These are phyloP conservation scores for Gila robusta DNA, from an alignment of 2,797 vertebrate species.

Conservation along the genomic window DNA sequence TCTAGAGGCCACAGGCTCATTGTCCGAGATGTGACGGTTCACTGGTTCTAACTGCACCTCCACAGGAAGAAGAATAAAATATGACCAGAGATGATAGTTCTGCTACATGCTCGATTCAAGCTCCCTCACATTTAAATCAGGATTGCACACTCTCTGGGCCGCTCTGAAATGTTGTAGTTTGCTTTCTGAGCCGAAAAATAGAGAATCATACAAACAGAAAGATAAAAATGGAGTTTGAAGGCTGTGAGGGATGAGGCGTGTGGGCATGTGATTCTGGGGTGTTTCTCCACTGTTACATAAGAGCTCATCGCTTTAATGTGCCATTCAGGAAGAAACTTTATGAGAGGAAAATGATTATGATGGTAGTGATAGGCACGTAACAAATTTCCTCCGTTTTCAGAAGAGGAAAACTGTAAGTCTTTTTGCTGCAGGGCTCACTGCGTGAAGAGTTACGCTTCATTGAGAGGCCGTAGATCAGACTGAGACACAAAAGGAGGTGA, in stretches of 20 bases:
- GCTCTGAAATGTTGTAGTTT: slow-evolving; percentile 2
- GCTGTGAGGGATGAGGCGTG: slow-evolving; percentile 18
- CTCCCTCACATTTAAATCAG: slow-evolving; percentile 15
- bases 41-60: neutral
- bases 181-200: slow-evolving; percentile 21
- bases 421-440: neutral
- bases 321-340: slow-evolving; percentile 26
- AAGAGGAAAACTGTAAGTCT: slow-evolving; percentile 5
- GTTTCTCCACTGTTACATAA: slow-evolving; percentile 34
- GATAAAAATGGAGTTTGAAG: slow-evolving; percentile 15
- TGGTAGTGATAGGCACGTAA: slow-evolving; percentile 27
- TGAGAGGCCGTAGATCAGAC: neutral
- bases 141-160: neutral
- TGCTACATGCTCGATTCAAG: slow-evolving; percentile 4
- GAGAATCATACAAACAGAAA: slow-evolving; percentile 15
- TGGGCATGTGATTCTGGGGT: slow-evolving; percentile 15
- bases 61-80: neutral
- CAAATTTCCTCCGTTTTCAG: slow-evolving; percentile 30
- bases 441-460: neutral
- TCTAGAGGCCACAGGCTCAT: neutral
- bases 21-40: neutral
- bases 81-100: neutral
- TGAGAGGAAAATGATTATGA: neutral
- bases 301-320: slow-evolving; percentile 39
- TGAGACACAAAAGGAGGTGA: neutral